Evolutionary conservation across 2,113 vertebrate genomes (phyloP).

Genomic region (Daboia siamensis): DNA sequence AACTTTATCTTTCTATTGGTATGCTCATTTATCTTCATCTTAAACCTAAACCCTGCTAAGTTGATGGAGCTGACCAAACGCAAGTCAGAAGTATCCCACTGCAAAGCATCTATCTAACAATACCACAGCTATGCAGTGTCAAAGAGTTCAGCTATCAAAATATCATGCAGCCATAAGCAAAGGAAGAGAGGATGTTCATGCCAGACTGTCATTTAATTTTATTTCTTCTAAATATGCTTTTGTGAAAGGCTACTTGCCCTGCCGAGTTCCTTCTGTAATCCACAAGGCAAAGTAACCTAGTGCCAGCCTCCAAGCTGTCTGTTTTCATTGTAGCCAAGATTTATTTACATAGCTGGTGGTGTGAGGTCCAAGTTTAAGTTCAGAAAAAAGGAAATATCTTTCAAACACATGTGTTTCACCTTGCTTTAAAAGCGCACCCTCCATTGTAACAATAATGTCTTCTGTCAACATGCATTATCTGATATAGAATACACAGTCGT

Average conservation of each 20-base stretch:
- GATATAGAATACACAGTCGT: slow-evolving; percentile 6
- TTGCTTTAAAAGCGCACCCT: slow-evolving; percentile 34
- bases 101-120: background rate
- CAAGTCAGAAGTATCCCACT: background rate
- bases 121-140: background rate
- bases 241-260: slow-evolving; percentile 21
- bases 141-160: slow-evolving; percentile 14
- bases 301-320: slow-evolving; percentile 36
- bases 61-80: background rate
- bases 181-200: background rate
- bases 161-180: slow-evolving; percentile 8
- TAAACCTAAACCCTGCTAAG: background rate
- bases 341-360: slow-evolving; percentile 48
- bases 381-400: slow-evolving; percentile 43
- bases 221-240: slow-evolving; percentile 51
- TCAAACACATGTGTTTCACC: slow-evolving; percentile 25
- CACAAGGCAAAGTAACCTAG: slow-evolving; percentile 21
- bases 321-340: slow-evolving; percentile 42
- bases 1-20: background rate
- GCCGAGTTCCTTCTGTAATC: slow-evolving; percentile 43
- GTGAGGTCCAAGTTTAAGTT: slow-evolving; percentile 43
- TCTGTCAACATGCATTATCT: slow-evolving; percentile 21
- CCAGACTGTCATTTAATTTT: slow-evolving; percentile 35
- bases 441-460: slow-evolving; percentile 26
- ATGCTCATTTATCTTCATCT: background rate